Percentiles rank a stretch among this genome's conserved stretches.
These are phyloP conservation scores for Xenopus laevis DNA, from an alignment of 2,113 vertebrate genomes.

Conservation along the genomic window DNA sequence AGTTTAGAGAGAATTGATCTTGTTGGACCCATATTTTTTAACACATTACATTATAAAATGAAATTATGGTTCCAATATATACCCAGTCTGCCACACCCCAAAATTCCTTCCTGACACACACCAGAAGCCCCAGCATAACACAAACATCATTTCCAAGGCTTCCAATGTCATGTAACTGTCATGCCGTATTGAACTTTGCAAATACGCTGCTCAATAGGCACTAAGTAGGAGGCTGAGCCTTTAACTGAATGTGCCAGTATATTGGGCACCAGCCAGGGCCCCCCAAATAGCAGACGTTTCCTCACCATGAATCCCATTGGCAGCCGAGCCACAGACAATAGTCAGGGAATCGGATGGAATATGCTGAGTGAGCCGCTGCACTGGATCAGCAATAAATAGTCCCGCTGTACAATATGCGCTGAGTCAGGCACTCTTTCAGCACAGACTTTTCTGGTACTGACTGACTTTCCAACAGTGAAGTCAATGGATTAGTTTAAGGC, in stretches of 20 bases:
- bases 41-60: too few species aligned
- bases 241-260: slow-evolving; percentile 27
- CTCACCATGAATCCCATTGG: slow-evolving; percentile 38
- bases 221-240: slow-evolving; percentile 15
- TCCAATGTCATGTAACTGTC: too few species aligned
- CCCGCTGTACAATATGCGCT: neutral
- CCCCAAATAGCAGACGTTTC: slow-evolving; percentile 11
- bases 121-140: too few species aligned
- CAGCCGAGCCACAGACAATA: slow-evolving; percentile 32
- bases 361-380: slow-evolving; percentile 47
- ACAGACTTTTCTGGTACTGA: slow-evolving; percentile 20
- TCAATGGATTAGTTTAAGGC: slow-evolving; percentile 1
- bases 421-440: slow-evolving; percentile 32
- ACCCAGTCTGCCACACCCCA: too few species aligned
- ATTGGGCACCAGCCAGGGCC: slow-evolving; percentile 23
- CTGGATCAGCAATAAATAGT: slow-evolving; percentile 10
- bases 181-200: too few species aligned
- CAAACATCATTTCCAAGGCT: too few species aligned
- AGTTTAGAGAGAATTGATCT: too few species aligned
- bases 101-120: too few species aligned
- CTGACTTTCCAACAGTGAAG: slow-evolving; percentile 21
- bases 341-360: slow-evolving; percentile 24
- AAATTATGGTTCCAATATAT: too few species aligned
- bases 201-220: too few species aligned
- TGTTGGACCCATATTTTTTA: too few species aligned